These are phyloP conservation scores for Papilio aristodemus DNA, from an alignment of 1,140 invertebrate genomes.

Conservation along the genomic window DNA sequence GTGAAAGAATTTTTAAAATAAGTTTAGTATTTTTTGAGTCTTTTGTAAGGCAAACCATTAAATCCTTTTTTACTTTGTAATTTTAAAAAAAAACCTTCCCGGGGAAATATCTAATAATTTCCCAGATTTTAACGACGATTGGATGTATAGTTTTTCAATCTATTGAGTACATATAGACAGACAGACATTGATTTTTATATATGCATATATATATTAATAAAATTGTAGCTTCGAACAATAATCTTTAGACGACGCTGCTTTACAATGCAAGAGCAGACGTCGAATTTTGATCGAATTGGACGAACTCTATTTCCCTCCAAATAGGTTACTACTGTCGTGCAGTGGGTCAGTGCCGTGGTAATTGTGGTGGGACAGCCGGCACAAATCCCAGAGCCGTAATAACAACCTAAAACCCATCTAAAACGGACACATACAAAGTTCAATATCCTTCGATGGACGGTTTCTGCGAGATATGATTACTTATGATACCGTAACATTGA, in stretches of 20 bases:
- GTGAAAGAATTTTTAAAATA: too few species aligned
- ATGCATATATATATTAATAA: too few species aligned
- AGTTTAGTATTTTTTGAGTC: too few species aligned
- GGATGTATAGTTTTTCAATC: too few species aligned
- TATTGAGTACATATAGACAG: too few species aligned
- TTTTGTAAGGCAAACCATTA: too few species aligned
- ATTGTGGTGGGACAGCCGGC: conserved; percentile 63
- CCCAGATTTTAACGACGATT: too few species aligned
- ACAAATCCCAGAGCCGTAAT: conserved; percentile 49
- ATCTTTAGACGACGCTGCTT: conserved; percentile 40
- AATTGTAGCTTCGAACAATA: not conserved
- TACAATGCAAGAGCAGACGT: conserved; percentile 68
- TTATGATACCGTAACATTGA: not conserved
- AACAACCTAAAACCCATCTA: not conserved
- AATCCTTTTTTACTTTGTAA: too few species aligned
- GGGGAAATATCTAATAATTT: too few species aligned
- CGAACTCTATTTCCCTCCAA: conserved; percentile 71
- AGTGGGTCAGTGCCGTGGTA: conserved; percentile 60
- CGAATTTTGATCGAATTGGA: conserved; percentile 71
- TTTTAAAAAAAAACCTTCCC: too few species aligned
- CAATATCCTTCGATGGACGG: not conserved
- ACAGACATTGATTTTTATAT: too few species aligned
- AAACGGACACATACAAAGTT: not conserved
- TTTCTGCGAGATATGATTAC: conserved; percentile 23
- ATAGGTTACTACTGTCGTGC: conserved; percentile 52